phyloP scores from a whole-genome alignment of 2,888 invertebrate species.

The Trypoxylon attenuatum region DNA sequence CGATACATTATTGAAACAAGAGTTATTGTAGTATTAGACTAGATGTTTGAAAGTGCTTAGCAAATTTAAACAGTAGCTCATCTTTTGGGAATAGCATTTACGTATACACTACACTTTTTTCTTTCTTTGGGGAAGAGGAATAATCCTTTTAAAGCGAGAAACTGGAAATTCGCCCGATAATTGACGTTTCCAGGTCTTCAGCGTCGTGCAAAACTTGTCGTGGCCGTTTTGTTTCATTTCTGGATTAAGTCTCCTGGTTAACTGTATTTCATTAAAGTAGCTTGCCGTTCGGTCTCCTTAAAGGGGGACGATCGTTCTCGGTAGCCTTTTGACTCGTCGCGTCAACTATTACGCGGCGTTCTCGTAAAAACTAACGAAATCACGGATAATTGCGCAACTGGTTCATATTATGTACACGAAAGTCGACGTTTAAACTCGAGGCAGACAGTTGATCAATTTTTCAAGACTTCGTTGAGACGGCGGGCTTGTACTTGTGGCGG shows the following conservation, averaged over 20 bases:
- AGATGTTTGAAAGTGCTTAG: too few relatives aligned
- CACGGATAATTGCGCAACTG: constrained; percentile 1
- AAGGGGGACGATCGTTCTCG: constrained; percentile 25
- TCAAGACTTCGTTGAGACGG: constrained; percentile 18
- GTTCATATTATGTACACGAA: constrained; percentile 4
- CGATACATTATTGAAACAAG: too few relatives aligned
- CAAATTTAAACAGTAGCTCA: too few relatives aligned
- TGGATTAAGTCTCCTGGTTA: background rate
- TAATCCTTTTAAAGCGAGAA: too few relatives aligned
- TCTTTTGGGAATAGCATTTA: too few relatives aligned
- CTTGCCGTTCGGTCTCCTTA: constrained; percentile 12
- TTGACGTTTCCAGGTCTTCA: background rate
- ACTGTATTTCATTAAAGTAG: background rate
- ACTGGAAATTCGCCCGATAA: too few relatives aligned
- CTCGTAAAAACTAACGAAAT: too few relatives aligned
- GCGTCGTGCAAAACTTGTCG: background rate
- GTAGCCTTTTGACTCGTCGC: background rate
- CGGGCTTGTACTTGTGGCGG: background rate
- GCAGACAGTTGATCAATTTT: constrained; percentile 24
- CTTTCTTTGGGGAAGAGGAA: too few relatives aligned
- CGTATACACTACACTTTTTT: too few relatives aligned
- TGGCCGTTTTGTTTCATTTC: background rate
- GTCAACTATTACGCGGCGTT: background rate
- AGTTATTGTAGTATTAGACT: too few relatives aligned
- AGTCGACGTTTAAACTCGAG: background rate